These are phyloP conservation scores for Pitta sordida DNA, from an alignment of 2,113 vertebrate genomes.

Conservation along the genomic window DNA sequence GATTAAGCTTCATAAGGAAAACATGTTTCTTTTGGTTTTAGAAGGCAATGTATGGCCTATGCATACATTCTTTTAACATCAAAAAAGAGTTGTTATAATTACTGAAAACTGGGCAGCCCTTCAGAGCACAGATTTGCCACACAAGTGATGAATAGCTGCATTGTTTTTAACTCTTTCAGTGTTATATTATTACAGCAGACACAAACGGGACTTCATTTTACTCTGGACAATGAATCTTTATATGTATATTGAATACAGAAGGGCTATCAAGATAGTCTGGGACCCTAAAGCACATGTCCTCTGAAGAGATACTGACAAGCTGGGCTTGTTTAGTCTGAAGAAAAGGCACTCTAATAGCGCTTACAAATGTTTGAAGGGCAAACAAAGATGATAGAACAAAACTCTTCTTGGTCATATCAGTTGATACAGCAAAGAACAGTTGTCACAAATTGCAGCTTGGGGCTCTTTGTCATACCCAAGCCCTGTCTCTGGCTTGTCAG, in stretches of 20 bases:
- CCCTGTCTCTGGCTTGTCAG: not conserved
- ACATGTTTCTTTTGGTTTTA: conserved; percentile 60
- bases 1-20: conserved; percentile 60
- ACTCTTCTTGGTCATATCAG: not conserved
- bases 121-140: conserved; percentile 36
- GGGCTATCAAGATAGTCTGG: not conserved
- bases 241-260: conserved; percentile 35
- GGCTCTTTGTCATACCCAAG: not conserved
- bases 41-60: conserved; percentile 52
- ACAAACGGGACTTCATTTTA: conserved; percentile 19
- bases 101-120: conserved; percentile 26
- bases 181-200: not conserved
- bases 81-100: conserved; percentile 47
- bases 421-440: not conserved
- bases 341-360: not conserved
- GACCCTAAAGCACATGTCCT: not conserved
- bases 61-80: conserved; percentile 49
- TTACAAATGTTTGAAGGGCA: not conserved
- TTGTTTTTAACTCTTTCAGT: conserved; percentile 44
- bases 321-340: conserved; percentile 7
- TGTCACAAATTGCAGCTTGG: not conserved
- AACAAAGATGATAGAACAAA: not conserved
- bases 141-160: conserved; percentile 12
- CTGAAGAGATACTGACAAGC: not conserved
- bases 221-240: conserved; percentile 16